Percentiles rank a stretch among this genome's conserved stretches.
phyloP scores from a whole-genome alignment of 2,888 invertebrate species.

The Dexiosoma caninum region DNA sequence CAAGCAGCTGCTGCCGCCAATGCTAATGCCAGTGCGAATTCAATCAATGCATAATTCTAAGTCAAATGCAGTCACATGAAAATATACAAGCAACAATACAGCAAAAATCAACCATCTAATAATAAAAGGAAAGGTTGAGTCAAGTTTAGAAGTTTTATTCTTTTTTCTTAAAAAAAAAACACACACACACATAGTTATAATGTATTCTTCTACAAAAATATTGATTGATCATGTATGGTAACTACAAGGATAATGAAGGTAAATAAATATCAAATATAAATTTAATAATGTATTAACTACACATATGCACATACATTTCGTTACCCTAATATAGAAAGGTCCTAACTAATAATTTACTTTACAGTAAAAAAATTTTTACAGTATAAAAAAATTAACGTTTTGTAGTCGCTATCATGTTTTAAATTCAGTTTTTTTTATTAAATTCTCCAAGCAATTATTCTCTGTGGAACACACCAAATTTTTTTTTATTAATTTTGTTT shows the following conservation, averaged over 20 bases:
- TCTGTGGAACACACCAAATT: too few relatives aligned
- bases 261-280: neutral
- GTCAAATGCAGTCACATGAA: slow-evolving; percentile 65
- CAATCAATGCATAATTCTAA: slow-evolving; percentile 76
- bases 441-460: too few relatives aligned
- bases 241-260: slow-evolving; percentile 41
- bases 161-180: slow-evolving; percentile 30
- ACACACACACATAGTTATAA: too few relatives aligned
- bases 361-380: too few relatives aligned
- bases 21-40: slow-evolving; percentile 74
- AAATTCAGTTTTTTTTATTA: too few relatives aligned
- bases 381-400: too few relatives aligned
- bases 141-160: slow-evolving; percentile 23
- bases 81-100: slow-evolving; percentile 2
- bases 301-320: too few relatives aligned
- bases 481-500: too few relatives aligned
- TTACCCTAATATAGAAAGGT: too few relatives aligned
- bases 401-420: too few relatives aligned
- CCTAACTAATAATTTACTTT: too few relatives aligned
- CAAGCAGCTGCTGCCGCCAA: slow-evolving; percentile 75
- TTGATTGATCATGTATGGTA: slow-evolving; percentile 19
- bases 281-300: too few relatives aligned
- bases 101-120: slow-evolving; percentile 29
- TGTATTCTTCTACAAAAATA: slow-evolving; percentile 29
- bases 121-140: slow-evolving; percentile 13